These are phyloP conservation scores for Perca schrenkii DNA, from an alignment of 2,113 vertebrate genomes.

Conservation along the genomic window DNA sequence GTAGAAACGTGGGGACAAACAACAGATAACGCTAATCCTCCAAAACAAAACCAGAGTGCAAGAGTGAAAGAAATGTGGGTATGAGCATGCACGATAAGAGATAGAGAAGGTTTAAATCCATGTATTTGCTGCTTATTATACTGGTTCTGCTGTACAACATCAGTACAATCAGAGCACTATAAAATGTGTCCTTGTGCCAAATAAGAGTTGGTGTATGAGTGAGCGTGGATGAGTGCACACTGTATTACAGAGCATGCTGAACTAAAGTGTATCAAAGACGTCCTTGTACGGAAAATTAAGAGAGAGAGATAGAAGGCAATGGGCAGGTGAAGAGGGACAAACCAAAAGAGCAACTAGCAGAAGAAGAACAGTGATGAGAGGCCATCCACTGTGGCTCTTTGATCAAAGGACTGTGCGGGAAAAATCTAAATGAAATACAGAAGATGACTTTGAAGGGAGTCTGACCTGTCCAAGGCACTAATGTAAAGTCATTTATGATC, in stretches of 20 bases:
- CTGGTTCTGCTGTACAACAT: neutral
- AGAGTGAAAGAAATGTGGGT: conserved; percentile 1
- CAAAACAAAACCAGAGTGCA: conserved; percentile 34
- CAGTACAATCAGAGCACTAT: neutral
- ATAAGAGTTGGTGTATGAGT: neutral
- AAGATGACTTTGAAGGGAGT: conserved; percentile 57
- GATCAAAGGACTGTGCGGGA: conserved; percentile 24
- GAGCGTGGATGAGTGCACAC: neutral
- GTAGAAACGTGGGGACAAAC: neutral
- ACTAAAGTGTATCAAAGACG: conserved; percentile 3
- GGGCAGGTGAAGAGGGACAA: neutral
- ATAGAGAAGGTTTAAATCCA: neutral
- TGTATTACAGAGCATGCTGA: neutral
- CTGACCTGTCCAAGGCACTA: conserved; percentile 11
- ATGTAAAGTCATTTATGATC: conserved; percentile 29
- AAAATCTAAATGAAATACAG: neutral
- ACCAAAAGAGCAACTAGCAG: neutral
- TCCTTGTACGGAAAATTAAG: conserved; percentile 21
- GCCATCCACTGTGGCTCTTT: neutral
- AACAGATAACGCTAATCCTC: conserved; percentile 47
- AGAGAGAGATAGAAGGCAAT: neutral
- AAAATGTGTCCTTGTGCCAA: conserved; percentile 37
- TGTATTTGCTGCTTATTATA: neutral
- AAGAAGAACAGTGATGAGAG: neutral
- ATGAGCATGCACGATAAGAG: conserved; percentile 24